A percentile compares a stretch with the other conserved stretches of the same genome.
These are phyloP conservation scores for Allobates femoralis DNA, from an alignment of 2,797 vertebrate genomes.

Conservation along the genomic window DNA sequence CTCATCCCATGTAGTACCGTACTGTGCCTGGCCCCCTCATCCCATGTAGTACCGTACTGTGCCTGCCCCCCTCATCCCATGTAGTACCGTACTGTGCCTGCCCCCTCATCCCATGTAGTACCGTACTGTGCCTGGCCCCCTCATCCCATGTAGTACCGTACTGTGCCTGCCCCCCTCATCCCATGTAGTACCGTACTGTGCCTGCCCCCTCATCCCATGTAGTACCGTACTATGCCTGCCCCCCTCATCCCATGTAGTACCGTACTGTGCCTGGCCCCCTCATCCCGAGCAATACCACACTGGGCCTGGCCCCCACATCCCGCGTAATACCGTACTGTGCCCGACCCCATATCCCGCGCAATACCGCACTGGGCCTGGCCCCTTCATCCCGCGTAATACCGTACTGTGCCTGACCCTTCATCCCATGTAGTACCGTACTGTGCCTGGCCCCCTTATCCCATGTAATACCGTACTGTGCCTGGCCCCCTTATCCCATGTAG, in stretches of 20 bases:
- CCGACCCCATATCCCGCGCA: neutral
- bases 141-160: neutral
- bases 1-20: neutral
- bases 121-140: neutral
- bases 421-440: too few species aligned
- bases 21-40: too few species aligned
- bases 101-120: neutral
- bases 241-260: neutral
- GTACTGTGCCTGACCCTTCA: too few species aligned
- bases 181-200: neutral
- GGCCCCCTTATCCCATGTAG: too few species aligned
- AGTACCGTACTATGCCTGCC: neutral
- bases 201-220: neutral
- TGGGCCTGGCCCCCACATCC: neutral
- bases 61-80: neutral
- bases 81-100: neutral
- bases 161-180: neutral
- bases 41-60: neutral
- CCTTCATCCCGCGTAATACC: too few species aligned
- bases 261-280: too few species aligned
- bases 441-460: too few species aligned
- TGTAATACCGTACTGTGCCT: too few species aligned
- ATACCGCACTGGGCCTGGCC: too few species aligned
- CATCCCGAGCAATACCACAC: too few species aligned
- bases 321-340: neutral